Conservation (phyloP, 2,888 invertebrate species). For the Leucophenga montana region DNA sequence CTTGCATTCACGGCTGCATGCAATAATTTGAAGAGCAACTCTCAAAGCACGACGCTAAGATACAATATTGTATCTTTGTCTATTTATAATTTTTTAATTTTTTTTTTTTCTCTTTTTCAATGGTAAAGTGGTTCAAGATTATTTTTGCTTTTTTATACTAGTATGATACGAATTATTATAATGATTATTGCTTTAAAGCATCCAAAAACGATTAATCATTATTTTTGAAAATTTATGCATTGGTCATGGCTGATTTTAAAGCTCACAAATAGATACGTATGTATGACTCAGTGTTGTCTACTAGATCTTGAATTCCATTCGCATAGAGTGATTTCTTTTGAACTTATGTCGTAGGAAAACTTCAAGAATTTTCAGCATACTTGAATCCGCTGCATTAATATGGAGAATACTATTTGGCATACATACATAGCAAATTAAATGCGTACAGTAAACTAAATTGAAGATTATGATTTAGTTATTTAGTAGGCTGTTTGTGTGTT, state of each 20-base stretch:
- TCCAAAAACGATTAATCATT: constrained; percentile 7
- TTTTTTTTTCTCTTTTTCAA: not conserved
- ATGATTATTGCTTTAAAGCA: constrained; percentile 6
- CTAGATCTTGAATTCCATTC: not conserved
- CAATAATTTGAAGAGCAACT: constrained; percentile 40
- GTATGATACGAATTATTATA: not conserved
- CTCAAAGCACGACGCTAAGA: not conserved
- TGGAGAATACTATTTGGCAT: not conserved
- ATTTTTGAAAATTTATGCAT: constrained; percentile 5
- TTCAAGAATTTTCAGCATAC: too few relatives aligned
- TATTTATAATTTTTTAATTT: not conserved
- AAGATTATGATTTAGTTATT: not conserved
- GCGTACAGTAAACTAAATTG: not conserved
- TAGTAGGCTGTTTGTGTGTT: too few relatives aligned
- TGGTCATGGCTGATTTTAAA: not conserved
- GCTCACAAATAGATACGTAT: not conserved
- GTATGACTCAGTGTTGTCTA: constrained; percentile 3
- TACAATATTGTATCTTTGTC: not conserved
- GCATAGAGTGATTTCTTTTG: not conserved
- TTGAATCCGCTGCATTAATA: too few relatives aligned
- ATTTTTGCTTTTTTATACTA: not conserved
- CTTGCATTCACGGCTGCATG: constrained; percentile 48
- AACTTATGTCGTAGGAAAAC: not conserved
- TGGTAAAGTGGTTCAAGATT: not conserved
- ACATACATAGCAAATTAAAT: constrained; percentile 9